Percentiles rank a stretch among this genome's conserved stretches.
These are phyloP conservation scores for Echeneis naucrates DNA, from an alignment of 2,797 vertebrate genomes.

Conservation along the genomic window DNA sequence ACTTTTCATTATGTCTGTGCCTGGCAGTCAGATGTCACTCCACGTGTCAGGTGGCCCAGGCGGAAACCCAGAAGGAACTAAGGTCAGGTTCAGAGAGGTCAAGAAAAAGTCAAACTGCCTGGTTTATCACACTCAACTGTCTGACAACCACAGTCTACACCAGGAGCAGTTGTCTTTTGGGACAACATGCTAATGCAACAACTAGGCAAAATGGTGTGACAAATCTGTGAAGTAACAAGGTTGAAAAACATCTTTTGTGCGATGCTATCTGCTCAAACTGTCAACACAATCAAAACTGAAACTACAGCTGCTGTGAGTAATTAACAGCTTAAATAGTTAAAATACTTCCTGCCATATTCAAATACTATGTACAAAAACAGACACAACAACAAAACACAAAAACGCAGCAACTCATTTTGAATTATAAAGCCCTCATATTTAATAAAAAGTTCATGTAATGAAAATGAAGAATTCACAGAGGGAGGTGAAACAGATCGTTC, in stretches of 20 bases:
- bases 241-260: neutral
- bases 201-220: slow-evolving; percentile 35
- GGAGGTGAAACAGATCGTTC: neutral
- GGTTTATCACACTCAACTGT: slow-evolving; percentile 68
- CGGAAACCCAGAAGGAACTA: slow-evolving; percentile 68
- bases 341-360: neutral
- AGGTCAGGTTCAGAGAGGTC: slow-evolving; percentile 57
- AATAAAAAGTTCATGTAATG: neutral
- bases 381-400: too few relatives aligned
- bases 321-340: neutral
- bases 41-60: slow-evolving; percentile 63
- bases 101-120: slow-evolving; percentile 53
- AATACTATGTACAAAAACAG: neutral
- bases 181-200: neutral
- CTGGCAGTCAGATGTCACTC: slow-evolving; percentile 45
- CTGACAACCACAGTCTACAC: slow-evolving; percentile 53
- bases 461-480: slow-evolving; percentile 13
- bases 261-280: neutral
- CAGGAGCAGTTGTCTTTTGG: slow-evolving; percentile 16
- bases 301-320: neutral
- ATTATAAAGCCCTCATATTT: slow-evolving; percentile 30
- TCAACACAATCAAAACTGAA: neutral
- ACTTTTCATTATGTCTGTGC: slow-evolving; percentile 10
- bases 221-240: neutral
- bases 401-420: slow-evolving; percentile 5